These are phyloP conservation scores for Stomorhina lunata DNA, from an alignment of 2,888 invertebrate species.

Conservation along the genomic window DNA sequence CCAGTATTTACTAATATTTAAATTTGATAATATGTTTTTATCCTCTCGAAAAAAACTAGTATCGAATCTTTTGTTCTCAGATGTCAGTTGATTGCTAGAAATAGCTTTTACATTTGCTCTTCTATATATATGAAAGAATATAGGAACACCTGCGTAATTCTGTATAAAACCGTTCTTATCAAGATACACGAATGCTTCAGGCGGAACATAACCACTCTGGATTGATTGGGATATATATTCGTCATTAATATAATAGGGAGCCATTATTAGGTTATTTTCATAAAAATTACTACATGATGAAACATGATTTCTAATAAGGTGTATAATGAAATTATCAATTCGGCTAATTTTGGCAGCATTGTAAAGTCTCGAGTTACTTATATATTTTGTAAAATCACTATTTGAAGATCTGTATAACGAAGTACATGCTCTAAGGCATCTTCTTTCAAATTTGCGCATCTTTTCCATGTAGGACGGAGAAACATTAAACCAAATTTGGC, in stretches of 20 bases:
- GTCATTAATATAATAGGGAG: background rate
- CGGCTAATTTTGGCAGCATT: background rate
- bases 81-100: background rate
- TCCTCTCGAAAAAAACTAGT: too few relatives aligned
- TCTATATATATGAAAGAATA: background rate
- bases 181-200: background rate
- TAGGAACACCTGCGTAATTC: background rate
- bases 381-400: too few relatives aligned
- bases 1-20: background rate
- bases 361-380: background rate
- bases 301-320: background rate
- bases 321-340: background rate
- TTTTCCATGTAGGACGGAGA: background rate
- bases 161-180: background rate
- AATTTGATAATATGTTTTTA: background rate
- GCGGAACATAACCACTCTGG: constrained; percentile 2
- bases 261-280: background rate
- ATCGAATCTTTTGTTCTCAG: too few relatives aligned
- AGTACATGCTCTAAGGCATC: background rate
- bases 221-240: too few relatives aligned
- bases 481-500: too few relatives aligned
- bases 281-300: background rate
- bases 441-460: background rate
- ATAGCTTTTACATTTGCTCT: background rate
- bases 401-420: background rate